These are phyloP conservation scores for Equus quagga DNA, from an alignment of 2,113 vertebrate species.

Conservation along the genomic window DNA sequence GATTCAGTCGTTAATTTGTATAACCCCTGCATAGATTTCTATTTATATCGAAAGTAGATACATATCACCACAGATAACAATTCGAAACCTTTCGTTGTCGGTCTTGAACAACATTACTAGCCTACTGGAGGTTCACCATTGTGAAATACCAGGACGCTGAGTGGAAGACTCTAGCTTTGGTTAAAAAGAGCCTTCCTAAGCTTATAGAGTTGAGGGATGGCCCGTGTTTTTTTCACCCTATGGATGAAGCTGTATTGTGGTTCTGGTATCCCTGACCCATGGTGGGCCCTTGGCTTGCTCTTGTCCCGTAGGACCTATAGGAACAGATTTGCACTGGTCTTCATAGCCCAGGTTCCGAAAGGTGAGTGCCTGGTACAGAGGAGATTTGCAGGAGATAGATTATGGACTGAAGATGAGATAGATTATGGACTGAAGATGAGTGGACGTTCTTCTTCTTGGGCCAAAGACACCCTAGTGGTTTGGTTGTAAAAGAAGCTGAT, in stretches of 20 bases:
- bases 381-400: neutral
- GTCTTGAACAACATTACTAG: neutral
- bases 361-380: no score
- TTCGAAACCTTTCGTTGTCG: neutral
- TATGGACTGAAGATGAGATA: neutral
- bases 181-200: neutral
- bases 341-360: neutral
- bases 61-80: no score
- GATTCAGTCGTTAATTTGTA: neutral
- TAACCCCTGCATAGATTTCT: neutral
- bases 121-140: neutral
- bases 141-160: neutral
- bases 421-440: neutral
- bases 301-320: neutral
- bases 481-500: neutral
- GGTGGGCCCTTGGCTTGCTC: neutral
- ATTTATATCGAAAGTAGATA: neutral
- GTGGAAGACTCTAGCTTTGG: neutral
- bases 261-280: fast-evolving
- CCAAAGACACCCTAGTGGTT: neutral
- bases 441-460: neutral
- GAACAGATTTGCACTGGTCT: neutral
- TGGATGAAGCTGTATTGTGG: neutral
- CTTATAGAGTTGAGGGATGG: neutral
- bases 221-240: neutral